A percentile compares a stretch with the other conserved stretches of the same genome.
Conservation (phyloP, 2,113 vertebrate species). For the Orthonyx spaldingii region DNA sequence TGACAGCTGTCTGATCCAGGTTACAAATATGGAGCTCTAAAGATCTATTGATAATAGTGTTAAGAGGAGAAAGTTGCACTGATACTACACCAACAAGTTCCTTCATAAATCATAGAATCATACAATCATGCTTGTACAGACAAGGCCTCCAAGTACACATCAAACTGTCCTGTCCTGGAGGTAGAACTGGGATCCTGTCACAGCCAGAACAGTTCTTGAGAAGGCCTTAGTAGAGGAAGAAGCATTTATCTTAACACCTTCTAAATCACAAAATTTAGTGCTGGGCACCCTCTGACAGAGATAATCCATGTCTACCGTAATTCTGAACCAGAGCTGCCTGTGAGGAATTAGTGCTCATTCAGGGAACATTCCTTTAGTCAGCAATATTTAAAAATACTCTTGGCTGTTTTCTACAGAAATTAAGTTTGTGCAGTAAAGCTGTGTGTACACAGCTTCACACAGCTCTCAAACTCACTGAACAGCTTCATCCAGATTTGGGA, state of each 20-base stretch:
- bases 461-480: not conserved
- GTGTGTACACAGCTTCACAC: not conserved
- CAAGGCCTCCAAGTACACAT: not conserved
- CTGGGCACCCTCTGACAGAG: not conserved
- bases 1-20: not conserved
- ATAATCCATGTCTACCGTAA: accelerated
- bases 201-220: not conserved
- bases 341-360: not conserved
- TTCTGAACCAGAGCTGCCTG: not conserved
- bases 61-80: not conserved
- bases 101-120: not conserved
- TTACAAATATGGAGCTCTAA: not conserved
- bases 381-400: not conserved
- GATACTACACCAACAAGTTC: not conserved
- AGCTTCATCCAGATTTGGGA: not conserved
- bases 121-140: not conserved
- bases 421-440: not conserved
- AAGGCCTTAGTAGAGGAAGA: not conserved
- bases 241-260: not conserved
- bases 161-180: not conserved
- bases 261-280: not conserved
- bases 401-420: not conserved
- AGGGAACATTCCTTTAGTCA: not conserved
- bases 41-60: not conserved
- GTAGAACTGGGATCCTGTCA: not conserved